These are phyloP conservation scores for Tragopan temminckii DNA, from an alignment of 2,797 vertebrate species.

Conservation along the genomic window DNA sequence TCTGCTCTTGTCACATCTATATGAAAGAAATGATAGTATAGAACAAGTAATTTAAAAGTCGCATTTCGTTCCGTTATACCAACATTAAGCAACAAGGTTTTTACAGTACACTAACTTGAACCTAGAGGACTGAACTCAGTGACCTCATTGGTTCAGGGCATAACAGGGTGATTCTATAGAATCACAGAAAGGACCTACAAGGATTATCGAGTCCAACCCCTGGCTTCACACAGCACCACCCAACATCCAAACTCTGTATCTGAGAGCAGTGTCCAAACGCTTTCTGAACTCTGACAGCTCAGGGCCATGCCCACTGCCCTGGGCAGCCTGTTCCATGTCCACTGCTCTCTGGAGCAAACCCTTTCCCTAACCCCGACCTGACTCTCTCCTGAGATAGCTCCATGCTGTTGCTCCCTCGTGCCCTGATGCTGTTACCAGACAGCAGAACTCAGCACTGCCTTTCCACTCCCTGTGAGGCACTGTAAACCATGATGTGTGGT, in stretches of 20 bases:
- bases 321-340: not conserved
- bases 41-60: not conserved
- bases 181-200: not conserved
- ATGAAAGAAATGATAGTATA: not conserved
- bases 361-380: not conserved
- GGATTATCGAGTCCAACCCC: not conserved
- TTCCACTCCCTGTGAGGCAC: not conserved
- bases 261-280: not conserved
- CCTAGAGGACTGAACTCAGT: not conserved
- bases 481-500: not conserved
- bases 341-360: not conserved
- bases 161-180: not conserved
- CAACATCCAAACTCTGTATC: too few species aligned
- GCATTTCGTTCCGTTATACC: not conserved
- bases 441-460: not conserved
- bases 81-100: not conserved
- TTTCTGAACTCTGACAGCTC: not conserved
- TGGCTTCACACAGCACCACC: not conserved
- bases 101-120: not conserved
- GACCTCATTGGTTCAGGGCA: not conserved
- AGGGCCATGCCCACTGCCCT: not conserved
- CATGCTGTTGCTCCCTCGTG: not conserved
- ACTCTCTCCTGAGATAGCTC: not conserved
- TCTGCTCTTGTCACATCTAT: not conserved
- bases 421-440: not conserved